phyloP scores from a whole-genome alignment of 2,888 invertebrate species.

The Caenorhabditis becei region DNA sequence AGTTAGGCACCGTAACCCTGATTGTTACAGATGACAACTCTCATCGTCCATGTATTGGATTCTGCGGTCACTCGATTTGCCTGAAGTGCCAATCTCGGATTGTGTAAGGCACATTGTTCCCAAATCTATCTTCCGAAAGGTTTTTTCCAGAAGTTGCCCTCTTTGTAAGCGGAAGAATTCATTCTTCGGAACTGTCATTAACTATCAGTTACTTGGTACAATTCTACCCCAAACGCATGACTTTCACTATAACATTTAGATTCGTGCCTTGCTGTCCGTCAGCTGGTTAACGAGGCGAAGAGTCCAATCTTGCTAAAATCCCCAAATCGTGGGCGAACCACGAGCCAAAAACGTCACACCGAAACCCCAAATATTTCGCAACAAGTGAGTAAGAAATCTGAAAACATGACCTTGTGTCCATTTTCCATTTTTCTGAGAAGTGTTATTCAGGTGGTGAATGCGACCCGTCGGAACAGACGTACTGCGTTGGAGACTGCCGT shows the following conservation, averaged over 20 bases:
- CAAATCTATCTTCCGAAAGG: background rate
- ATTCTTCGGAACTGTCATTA: constrained; percentile 62
- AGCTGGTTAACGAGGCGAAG: constrained; percentile 44
- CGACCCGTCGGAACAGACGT: constrained; percentile 47
- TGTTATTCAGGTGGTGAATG: constrained; percentile 60
- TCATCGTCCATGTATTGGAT: constrained; percentile 63
- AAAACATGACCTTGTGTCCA: too few relatives aligned
- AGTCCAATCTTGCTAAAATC: constrained; percentile 31
- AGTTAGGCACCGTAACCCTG: too few relatives aligned
- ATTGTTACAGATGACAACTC: constrained; percentile 56
- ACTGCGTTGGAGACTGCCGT: constrained; percentile 52
- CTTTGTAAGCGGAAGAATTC: constrained; percentile 63
- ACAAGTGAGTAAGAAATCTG: constrained; percentile 36
- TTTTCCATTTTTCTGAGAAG: too few relatives aligned
- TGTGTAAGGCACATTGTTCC: constrained; percentile 30
- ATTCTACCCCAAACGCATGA: background rate
- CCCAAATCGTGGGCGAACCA: constrained; percentile 30
- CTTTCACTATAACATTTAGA: constrained; percentile 16
- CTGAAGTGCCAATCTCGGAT: constrained; percentile 58
- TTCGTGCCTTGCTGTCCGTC: constrained; percentile 48
- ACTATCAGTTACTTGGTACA: constrained; percentile 59
- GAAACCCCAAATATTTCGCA: constrained; percentile 63
- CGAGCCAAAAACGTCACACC: constrained; percentile 26
- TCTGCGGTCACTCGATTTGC: constrained; percentile 62
- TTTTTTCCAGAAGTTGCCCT: constrained; percentile 49